Base-by-base conservation (phyloP, 2,888 invertebrate species). In the Heteromyza rotundicornis region DNA sequence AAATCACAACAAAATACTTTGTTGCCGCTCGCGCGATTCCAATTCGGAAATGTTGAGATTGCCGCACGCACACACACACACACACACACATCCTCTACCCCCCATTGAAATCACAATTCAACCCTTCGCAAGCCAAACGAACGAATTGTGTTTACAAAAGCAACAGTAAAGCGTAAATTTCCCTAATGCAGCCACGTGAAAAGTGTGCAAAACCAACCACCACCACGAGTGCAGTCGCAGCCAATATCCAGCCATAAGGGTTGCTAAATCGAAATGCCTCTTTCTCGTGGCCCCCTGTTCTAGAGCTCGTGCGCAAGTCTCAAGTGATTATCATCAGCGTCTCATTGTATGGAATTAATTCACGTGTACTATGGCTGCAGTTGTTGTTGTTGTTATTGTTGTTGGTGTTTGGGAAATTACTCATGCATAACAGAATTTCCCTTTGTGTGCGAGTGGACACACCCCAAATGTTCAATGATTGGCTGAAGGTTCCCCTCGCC, bases 1-100 rank as follows among this genome's bases (percentile, higher is more conserved):
- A 70, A 77, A 79, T 77, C 77, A 80, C 76, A 81, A 74, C 74
- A 78, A 74, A 77, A 77, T 74, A 76, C 79, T 71, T 73, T 70
- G 68, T 36, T 16, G 24, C 32, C 22, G 50, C 59, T 51, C 27
- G 27, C 27, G 5, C 27, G 27, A 27, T 5, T 40, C 40, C 40
- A 40, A 14, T 40, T 19, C 20, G n/a, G n/a, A 54, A 32, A 20
- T 36, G 52, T 10, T 10, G 23, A 16, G 35, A 35, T 17, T 35
- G 10, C 8, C n/a, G 35, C 35, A 14, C n/a, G 17, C 24, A 53
- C 2, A 40, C 52, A 7, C 16, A 24, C 52, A 16, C 23, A 2
- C 10, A 10, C 50, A 50, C 12, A 2, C 19, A 20, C 8, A 8
- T 7, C 22, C 22, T 24, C 22, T 24, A 24, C 27, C 57, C 56